Base-by-base conservation (phyloP, 2,113 vertebrate genomes). In the Nycticryphes semicollaris region DNA sequence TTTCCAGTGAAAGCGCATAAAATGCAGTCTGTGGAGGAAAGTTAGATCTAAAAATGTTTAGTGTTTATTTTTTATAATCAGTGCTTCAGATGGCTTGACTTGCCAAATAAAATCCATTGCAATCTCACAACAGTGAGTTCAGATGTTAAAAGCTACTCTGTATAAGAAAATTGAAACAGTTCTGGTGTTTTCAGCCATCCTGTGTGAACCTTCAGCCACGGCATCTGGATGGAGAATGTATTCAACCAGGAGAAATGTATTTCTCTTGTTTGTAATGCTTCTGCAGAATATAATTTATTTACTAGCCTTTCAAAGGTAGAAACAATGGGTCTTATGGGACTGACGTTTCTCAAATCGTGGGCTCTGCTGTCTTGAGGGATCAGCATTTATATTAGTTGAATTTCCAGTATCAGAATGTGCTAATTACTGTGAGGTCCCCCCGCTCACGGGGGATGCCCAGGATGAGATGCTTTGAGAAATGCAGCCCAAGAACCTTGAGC, bases 1-100 rank as follows among this genome's bases (percentile, higher is more conserved):
- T 91, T 91, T 89, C 73, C 68, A 90, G 4, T 50, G 77, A 76
- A 94, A 93, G 81, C 11, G 63, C 89, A 56, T 93, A 84, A 94
- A 93, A 72, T 1, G 1, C 72, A 48, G 89, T 64, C 60, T 74
- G 69, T 51, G 37, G 77, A 62, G 72, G 78, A 47, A 87, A 90
- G 84, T 74, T 41, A 63, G 45, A 8, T 63, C 93, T 88, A 47
- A 90, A 94, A 87, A 80, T 60, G 56, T 79, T 79, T 70, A 27
- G 76, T 90, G 85, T 94, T 94, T 94, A 43, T 76, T 84, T 92
- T 91, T 93, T 74, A 43, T 87, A 70, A 91, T 77, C 54, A 66
- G 16, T 64, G 31, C 57, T 89, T 76, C 82, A 17, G 9, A 35
- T 2, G 2, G 27, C 75, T 92, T 77, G 68, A 20, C 79, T 90